Evolutionary conservation across 2,888 invertebrate genomes (phyloP).

Genomic region (Spilarctia lutea): DNA sequence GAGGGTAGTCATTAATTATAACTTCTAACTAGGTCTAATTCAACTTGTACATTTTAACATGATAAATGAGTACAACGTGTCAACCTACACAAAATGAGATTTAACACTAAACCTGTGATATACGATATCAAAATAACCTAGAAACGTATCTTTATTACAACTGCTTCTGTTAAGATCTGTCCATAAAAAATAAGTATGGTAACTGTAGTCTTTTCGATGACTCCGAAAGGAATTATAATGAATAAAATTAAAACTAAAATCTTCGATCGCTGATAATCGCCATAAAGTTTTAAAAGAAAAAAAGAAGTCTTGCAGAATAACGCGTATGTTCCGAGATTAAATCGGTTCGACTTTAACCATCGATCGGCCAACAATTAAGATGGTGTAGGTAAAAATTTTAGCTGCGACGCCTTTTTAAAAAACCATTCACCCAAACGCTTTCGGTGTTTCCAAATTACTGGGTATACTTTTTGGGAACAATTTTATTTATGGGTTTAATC

Average conservation of each 20-base stretch:
- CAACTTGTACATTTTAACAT: slow-evolving; percentile 2
- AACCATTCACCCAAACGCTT: slow-evolving; percentile 57
- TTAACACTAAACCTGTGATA: background rate
- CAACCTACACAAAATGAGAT: slow-evolving; percentile 8
- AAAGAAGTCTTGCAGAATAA: slow-evolving; percentile 53
- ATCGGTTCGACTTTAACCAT: slow-evolving; percentile 62
- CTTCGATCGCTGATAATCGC: slow-evolving; percentile 32
- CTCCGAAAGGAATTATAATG: slow-evolving; percentile 11
- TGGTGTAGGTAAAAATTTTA: slow-evolving; percentile 60
- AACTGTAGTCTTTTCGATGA: slow-evolving; percentile 11
- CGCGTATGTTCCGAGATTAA: slow-evolving; percentile 56
- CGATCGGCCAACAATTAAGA: slow-evolving; percentile 69
- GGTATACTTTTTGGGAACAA: slow-evolving; percentile 43
- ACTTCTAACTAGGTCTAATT: background rate
- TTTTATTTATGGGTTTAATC: slow-evolving; percentile 54
- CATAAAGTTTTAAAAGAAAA: slow-evolving; percentile 32
- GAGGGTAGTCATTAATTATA: slow-evolving; percentile 3
- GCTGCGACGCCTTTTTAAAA: slow-evolving; percentile 65
- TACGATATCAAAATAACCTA: background rate
- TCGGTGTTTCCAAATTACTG: slow-evolving; percentile 58
- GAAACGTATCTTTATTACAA: background rate
- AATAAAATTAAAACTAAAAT: slow-evolving; percentile 29
- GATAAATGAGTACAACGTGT: slow-evolving; percentile 10
- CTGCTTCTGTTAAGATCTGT: background rate
- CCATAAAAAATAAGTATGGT: background rate